These are phyloP conservation scores for Atherinosoma microstoma DNA, from an alignment of 2,797 vertebrate species.

Conservation along the genomic window DNA sequence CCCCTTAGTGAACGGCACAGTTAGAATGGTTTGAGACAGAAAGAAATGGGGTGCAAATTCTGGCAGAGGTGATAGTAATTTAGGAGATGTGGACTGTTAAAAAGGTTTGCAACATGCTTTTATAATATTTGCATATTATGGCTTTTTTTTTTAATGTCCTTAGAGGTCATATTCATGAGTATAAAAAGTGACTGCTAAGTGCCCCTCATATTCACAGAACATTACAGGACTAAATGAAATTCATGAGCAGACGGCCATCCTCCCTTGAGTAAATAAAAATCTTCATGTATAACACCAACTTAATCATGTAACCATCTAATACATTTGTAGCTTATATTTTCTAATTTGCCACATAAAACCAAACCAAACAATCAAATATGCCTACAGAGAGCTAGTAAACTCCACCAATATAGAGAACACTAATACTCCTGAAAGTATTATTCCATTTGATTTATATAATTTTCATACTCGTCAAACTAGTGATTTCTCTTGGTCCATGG, in stretches of 20 bases:
- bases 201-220: constrained; percentile 34
- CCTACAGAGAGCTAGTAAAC: constrained; percentile 20
- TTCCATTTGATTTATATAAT: neutral
- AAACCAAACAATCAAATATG: constrained; percentile 33
- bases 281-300: constrained; percentile 49
- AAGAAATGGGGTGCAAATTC: constrained; percentile 54
- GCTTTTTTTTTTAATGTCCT: constrained; percentile 41
- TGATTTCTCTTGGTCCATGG: neutral
- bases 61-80: constrained; percentile 39
- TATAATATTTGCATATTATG: constrained; percentile 38
- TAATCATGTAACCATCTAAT: constrained; percentile 54
- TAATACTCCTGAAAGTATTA: constrained; percentile 1
- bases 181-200: constrained; percentile 52
- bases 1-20: constrained; percentile 36
- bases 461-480: neutral
- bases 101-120: constrained; percentile 42
- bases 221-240: constrained; percentile 55
- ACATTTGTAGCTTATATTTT: constrained; percentile 38
- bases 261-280: constrained; percentile 62
- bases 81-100: constrained; percentile 42
- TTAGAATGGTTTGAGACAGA: constrained; percentile 20
- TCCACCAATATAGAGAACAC: neutral
- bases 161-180: constrained; percentile 38
- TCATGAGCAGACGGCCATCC: constrained; percentile 54
- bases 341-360: constrained; percentile 37